Evolutionary conservation across 2,797 vertebrate genomes (phyloP).

Genomic region (Xenentodon cancila): DNA sequence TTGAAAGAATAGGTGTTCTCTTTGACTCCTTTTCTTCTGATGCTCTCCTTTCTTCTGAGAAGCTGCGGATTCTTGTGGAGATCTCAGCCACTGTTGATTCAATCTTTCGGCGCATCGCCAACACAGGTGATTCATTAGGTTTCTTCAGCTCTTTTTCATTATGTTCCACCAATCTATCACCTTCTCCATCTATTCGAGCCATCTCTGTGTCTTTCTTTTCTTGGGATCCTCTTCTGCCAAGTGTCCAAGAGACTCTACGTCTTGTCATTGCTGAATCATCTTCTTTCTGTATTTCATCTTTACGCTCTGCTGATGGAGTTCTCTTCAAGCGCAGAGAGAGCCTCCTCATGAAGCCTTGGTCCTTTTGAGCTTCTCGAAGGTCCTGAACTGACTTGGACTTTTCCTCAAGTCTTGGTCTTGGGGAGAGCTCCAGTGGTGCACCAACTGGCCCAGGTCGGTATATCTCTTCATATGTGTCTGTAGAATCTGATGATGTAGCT

Average conservation of each 20-base stretch:
- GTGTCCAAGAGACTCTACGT: conserved; percentile 88
- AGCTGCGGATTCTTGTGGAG: conserved; percentile 91
- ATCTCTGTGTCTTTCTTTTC: conserved; percentile 87
- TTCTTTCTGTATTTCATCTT: conserved; percentile 82
- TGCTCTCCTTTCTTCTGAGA: conserved; percentile 85
- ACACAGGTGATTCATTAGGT: conserved; percentile 86
- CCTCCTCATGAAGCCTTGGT: conserved; percentile 91
- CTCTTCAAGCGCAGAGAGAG: conserved; percentile 89
- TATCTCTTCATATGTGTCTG: conserved; percentile 86
- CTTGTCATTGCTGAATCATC: conserved; percentile 75
- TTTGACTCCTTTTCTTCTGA: conserved; percentile 79
- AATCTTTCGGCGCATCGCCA: conserved; percentile 91
- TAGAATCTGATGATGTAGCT: conserved; percentile 36
- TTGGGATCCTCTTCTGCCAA: conserved; percentile 84
- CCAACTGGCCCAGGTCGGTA: conserved; percentile 92
- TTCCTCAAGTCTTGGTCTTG: conserved; percentile 78
- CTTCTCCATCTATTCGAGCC: conserved; percentile 71
- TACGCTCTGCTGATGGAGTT: conserved; percentile 87
- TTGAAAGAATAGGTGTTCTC: conserved; percentile 88
- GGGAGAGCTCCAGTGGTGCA: conserved; percentile 88
- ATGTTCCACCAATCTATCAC: conserved; percentile 58
- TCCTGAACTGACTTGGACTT: conserved; percentile 96
- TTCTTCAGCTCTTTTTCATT: conserved; percentile 79
- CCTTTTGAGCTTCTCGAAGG: conserved; percentile 89
- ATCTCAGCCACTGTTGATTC: conserved; percentile 91